These are phyloP conservation scores for Stenodera caucasica DNA, from an alignment of 2,888 invertebrate genomes.

Conservation along the genomic window DNA sequence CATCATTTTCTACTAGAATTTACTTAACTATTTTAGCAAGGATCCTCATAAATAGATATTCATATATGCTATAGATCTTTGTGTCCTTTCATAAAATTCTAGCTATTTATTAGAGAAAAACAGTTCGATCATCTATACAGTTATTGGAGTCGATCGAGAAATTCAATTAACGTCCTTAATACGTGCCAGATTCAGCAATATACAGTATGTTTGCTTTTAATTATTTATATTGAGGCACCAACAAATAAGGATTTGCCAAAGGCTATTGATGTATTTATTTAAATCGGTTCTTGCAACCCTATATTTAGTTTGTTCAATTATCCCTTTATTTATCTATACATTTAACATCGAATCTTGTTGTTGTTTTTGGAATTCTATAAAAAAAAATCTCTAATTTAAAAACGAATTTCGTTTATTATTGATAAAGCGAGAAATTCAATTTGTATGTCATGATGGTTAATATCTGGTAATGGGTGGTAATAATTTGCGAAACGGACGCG, in stretches of 20 bases:
- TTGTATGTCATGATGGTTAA: constrained; percentile 31
- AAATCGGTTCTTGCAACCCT: constrained; percentile 28
- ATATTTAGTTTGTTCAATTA: constrained; percentile 20
- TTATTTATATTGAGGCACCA: constrained; percentile 41
- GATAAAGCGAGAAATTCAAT: constrained; percentile 36
- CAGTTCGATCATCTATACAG: background rate
- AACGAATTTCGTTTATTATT: background rate
- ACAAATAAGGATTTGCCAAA: constrained; percentile 35
- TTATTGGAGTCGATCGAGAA: constrained; percentile 9
- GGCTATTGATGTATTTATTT: constrained; percentile 33
- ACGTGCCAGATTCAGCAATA: constrained; percentile 24
- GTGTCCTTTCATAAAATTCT: constrained; percentile 7
- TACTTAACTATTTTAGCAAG: too few species aligned
- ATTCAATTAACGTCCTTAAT: constrained; percentile 31
- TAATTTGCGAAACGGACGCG: constrained; percentile 31
- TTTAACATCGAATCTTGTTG: too few species aligned
- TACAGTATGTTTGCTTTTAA: constrained; percentile 42
- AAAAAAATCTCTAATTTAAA: too few species aligned
- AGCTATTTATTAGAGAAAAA: too few species aligned
- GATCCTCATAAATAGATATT: too few species aligned
- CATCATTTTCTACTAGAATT: constrained; percentile 32
- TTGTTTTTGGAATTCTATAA: too few species aligned
- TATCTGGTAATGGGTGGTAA: constrained; percentile 32
- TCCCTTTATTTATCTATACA: too few species aligned
- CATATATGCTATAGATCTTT: background rate